Evolutionary conservation across 2,888 invertebrate species (phyloP).

Genomic region (Pollenia labialis): DNA sequence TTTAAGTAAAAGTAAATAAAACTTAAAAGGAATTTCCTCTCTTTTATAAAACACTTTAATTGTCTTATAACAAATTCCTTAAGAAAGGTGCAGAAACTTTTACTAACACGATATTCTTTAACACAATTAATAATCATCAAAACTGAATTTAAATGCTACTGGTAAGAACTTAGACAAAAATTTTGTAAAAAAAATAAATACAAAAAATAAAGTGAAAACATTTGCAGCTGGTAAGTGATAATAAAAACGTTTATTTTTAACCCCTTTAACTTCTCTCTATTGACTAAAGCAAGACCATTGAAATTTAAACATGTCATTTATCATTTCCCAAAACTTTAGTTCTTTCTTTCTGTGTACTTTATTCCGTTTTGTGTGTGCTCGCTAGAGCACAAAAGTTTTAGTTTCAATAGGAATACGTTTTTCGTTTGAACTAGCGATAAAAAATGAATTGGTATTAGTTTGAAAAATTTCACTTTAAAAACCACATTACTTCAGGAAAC

Average conservation of each 20-base stretch:
- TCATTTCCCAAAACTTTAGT: conserved; percentile 50
- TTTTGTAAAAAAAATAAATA: neutral
- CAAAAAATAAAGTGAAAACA: conserved; percentile 18
- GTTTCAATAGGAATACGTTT: neutral
- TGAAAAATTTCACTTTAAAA: conserved; percentile 54
- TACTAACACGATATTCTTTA: neutral
- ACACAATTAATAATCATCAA: conserved; percentile 68
- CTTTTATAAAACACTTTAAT: neutral
- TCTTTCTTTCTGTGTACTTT: neutral
- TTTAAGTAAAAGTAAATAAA: neutral
- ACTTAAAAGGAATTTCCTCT: neutral
- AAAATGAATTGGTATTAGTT: conserved; percentile 54
- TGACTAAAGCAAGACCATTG: conserved; percentile 25
- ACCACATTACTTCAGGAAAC: conserved; percentile 42
- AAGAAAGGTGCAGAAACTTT: conserved; percentile 24
- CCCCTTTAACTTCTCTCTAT: conserved; percentile 32
- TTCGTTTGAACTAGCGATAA: conserved; percentile 15
- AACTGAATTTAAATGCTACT: conserved; percentile 53
- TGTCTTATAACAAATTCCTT: neutral
- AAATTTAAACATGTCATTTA: conserved; percentile 60
- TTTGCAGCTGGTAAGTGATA: conserved; percentile 58
- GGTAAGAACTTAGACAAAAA: neutral
- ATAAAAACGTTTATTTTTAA: conserved; percentile 47
- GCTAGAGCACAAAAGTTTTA: conserved; percentile 32
- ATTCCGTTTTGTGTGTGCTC: neutral